Evolutionary conservation across 2,797 vertebrate species (phyloP), one percentile per base, ranked within the genome.

Genomic region (Pseudomugil tenellus): DNA sequence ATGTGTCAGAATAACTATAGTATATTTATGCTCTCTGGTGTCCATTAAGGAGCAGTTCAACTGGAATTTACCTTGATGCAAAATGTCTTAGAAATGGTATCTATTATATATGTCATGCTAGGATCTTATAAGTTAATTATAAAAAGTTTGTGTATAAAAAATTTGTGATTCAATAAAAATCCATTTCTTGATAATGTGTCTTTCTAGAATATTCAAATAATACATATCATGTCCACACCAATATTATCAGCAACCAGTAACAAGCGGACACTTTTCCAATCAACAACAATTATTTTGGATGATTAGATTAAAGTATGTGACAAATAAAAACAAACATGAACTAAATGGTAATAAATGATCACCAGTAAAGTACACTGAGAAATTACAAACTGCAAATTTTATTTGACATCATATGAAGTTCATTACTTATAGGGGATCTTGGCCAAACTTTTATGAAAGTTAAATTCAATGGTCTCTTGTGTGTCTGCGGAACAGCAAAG

Each of bases 381-480:
- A 58, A 65, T 54, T 29, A 56, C 31, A 51, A 46, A 4, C 25
- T 58, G 19, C 56, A 57, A 73, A 79, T 62, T 43, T 2, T 49
- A n/a, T 81, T 62, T 76, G 58, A 79, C 67, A 68, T 37, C 63
- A 23, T 64, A 54, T 64, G 39, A 76, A 70, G 77, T 41, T 57
- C 29, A 80, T 67, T 61, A 58, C 3, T 39, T 46, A 58, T 53
- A 46, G 29, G 55, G 37, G 39, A 69, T 65, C 61, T 9, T 28
- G 35, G 32, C 39, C 19, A 37, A 35, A 63, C 59, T 69, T 63
- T 6, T 29, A 62, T 80, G 67, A 39, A 61, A 53, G 39, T 34
- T 73, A 74, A 84, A 61, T 68, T 79, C 53, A 76, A 26, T 6
- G n/a, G 29, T 14, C 55, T 69, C 60, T 48, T 72, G 46, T 72